Conservation (phyloP, 2,888 invertebrate genomes). For the Tetranychus truncatus region DNA sequence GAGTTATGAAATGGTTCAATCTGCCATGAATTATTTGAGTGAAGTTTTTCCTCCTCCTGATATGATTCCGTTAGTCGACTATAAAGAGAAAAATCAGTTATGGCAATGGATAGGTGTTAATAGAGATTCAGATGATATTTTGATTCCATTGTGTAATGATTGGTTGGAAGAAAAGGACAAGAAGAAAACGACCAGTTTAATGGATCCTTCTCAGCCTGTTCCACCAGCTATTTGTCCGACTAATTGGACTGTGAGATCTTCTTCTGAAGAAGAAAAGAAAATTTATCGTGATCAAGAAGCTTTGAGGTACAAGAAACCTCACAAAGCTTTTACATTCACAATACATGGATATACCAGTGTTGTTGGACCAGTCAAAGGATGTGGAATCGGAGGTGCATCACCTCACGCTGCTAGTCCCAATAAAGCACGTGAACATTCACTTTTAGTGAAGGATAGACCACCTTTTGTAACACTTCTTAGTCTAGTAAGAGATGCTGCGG, state of each 20-base stretch:
- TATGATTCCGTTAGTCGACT: constrained; percentile 63
- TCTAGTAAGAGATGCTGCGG: constrained; percentile 71
- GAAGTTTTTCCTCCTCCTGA: constrained; percentile 11
- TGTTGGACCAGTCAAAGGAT: constrained; percentile 62
- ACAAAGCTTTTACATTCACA: constrained; percentile 71
- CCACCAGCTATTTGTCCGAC: constrained; percentile 45
- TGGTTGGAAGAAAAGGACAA: constrained; percentile 44
- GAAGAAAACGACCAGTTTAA: constrained; percentile 23
- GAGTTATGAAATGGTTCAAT: constrained; percentile 15
- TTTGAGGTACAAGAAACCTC: constrained; percentile 64
- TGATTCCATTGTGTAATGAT: constrained; percentile 53
- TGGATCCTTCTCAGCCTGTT: constrained; percentile 31
- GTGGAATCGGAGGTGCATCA: constrained; percentile 32
- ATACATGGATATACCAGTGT: constrained; percentile 69
- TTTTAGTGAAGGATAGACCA: constrained; percentile 61
- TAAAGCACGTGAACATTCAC: constrained; percentile 60
- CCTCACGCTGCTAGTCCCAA: constrained; percentile 30
- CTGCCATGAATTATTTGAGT: constrained; percentile 16
- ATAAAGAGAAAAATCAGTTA: constrained; percentile 43
- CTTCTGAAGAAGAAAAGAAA: constrained; percentile 48
- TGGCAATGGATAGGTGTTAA: constrained; percentile 90
- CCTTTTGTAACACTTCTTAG: constrained; percentile 52
- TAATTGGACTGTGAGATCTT: constrained; percentile 60
- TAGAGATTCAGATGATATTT: constrained; percentile 60
- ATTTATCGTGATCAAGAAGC: constrained; percentile 43